Conservation (phyloP, 2,113 vertebrate species). For the Archocentrus centrarchus region DNA sequence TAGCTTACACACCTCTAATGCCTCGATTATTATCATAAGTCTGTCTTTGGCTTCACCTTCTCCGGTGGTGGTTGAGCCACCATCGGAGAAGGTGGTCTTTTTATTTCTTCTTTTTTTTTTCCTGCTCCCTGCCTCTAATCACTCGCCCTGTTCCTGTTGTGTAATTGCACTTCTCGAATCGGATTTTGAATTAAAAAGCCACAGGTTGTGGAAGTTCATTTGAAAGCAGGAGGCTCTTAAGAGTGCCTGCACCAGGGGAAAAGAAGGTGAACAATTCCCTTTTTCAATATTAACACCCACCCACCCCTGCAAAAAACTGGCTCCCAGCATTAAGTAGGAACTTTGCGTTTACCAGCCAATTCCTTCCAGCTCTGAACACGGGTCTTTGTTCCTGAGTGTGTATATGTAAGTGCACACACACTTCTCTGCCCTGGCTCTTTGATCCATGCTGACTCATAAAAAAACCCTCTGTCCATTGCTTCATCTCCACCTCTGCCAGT, state of each 20-base stretch:
- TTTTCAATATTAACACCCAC: conserved; percentile 47
- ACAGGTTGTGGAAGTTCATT: conserved; percentile 28
- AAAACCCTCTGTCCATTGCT: conserved; percentile 42
- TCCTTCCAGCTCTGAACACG: conserved; percentile 51
- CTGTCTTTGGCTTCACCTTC: conserved; percentile 32
- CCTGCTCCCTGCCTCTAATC: conserved; percentile 16
- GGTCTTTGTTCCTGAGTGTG: conserved; percentile 23
- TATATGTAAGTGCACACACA: neutral
- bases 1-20: conserved; percentile 46
- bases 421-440: conserved; percentile 53
- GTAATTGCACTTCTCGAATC: conserved; percentile 34
- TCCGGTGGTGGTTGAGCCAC: neutral
- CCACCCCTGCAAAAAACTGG: conserved; percentile 36
- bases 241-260: conserved; percentile 20
- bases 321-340: conserved; percentile 53
- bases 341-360: conserved; percentile 60
- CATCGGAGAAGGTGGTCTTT: neutral
- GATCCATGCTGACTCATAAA: conserved; percentile 72
- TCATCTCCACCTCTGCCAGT: conserved; percentile 41
- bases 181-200: conserved; percentile 17
- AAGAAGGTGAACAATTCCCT: conserved; percentile 52
- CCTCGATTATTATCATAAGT: conserved; percentile 50
- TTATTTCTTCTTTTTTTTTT: neutral
- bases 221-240: conserved; percentile 36
- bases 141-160: conserved; percentile 13